Evolutionary conservation across 2,113 vertebrate genomes (phyloP), one percentile per base, ranked within the genome.

Genomic region (Oryzias curvinotus): DNA sequence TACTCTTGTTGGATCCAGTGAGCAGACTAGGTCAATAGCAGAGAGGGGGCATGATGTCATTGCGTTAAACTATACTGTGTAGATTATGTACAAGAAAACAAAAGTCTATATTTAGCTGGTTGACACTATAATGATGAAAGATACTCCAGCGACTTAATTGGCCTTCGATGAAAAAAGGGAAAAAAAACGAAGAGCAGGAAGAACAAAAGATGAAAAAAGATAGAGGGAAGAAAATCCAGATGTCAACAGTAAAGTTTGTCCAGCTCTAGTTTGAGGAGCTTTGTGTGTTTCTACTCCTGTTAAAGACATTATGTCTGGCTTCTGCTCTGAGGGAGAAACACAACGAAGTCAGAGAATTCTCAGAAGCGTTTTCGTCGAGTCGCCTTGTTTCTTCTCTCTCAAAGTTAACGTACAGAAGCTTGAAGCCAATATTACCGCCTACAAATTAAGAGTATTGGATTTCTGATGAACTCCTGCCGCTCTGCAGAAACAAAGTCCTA

Each of bases 201-300:
- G 73, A 80, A 62, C 69, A 87, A 81, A 85, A 86, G 73, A 80
- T 83, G 83, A 19, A 82, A 60, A 47, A 64, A 69, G 68, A 62
- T 57, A 60, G 78, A 85, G 84, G 80, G 90, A 86, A 91, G 86
- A 88, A 87, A 89, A 89, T 91, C 89, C 91, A 92, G 91, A 93
- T 92, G 91, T 92, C 87, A 91, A 90, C 89, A 87, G 87, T 90
- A 90, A 92, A 91, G 87, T 89, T 86, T 81, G 87, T 89, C 60
- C 89, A 90, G 88, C 83, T 92, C 90, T 81, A 77, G 84, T 88
- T 73, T 88, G 75, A 69, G 82, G 91, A 88, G 86, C 89, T 90
- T 90, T 91, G 87, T 88, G 84, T 91, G 21, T 23, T 91, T 86
- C 89, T 91, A 88, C 71, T 58, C 52, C 92, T 93, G 92, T 51